Conservation (phyloP, 2,888 invertebrate genomes). For the Xestia sexstrigata region DNA sequence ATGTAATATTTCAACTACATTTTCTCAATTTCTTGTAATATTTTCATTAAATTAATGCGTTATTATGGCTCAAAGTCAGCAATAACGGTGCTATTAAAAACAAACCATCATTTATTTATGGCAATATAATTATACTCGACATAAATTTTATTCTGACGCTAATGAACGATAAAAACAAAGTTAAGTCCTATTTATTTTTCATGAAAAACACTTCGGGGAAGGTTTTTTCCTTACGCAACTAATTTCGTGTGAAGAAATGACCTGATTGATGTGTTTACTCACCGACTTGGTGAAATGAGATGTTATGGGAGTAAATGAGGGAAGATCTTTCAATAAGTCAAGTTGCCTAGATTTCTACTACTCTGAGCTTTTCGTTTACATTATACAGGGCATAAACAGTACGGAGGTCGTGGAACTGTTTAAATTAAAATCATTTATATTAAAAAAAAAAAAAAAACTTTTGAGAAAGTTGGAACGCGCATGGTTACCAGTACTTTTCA, state of each 20-base stretch:
- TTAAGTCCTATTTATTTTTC: constrained; percentile 26
- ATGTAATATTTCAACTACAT: neutral
- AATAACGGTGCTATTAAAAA: constrained; percentile 46
- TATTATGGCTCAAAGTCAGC: constrained; percentile 8
- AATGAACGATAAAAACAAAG: constrained; percentile 59
- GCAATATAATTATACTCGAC: constrained; percentile 47
- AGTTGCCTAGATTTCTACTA: neutral
- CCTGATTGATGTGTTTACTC: constrained; percentile 22
- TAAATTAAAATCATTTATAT: too few relatives aligned
- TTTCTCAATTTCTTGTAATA: neutral
- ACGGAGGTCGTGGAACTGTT: too few relatives aligned
- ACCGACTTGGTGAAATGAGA: neutral
- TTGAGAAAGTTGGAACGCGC: too few relatives aligned
- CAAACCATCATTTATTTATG: constrained; percentile 41
- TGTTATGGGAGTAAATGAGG: neutral
- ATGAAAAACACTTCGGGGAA: constrained; percentile 14
- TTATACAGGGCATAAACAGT: too few relatives aligned
- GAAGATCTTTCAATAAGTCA: neutral
- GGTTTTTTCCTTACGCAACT: constrained; percentile 13
- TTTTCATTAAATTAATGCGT: constrained; percentile 20
- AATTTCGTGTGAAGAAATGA: neutral
- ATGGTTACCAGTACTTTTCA: neutral
- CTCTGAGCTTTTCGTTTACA: too few relatives aligned
- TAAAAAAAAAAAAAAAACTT: too few relatives aligned
- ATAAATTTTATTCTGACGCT: constrained; percentile 52